A percentile compares a stretch with the other conserved stretches of the same genome.
Conservation (phyloP, 2,888 invertebrate genomes). For the Pterostichus niger region DNA sequence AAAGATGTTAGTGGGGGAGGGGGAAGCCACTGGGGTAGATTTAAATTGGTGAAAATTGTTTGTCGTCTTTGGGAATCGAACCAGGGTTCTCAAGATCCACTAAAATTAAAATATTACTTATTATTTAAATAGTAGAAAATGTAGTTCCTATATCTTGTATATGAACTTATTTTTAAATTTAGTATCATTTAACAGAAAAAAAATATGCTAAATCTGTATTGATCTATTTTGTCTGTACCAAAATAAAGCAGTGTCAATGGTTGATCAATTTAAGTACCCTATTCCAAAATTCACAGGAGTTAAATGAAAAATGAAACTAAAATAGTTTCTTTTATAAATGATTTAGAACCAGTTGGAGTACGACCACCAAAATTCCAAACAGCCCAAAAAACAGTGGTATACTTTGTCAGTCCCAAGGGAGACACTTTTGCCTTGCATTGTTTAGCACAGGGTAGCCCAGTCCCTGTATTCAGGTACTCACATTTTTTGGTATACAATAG, state of each 20-base stretch:
- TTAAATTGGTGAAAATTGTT: background rate
- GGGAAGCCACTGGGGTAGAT: background rate
- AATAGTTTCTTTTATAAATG: conserved; percentile 68
- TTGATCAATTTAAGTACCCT: conserved; percentile 44
- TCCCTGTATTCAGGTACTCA: conserved; percentile 80
- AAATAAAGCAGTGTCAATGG: too few species aligned
- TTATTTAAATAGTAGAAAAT: too few species aligned
- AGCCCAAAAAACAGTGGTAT: conserved; percentile 83
- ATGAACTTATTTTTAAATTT: too few species aligned
- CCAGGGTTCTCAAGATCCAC: too few species aligned
- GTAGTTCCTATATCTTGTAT: too few species aligned
- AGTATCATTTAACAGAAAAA: too few species aligned
- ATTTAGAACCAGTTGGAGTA: conserved; percentile 84
- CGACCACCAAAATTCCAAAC: conserved; percentile 86
- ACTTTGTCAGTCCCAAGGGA: conserved; percentile 78
- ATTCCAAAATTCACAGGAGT: background rate
- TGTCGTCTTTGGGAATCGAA: too few species aligned
- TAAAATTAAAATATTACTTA: too few species aligned
- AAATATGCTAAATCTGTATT: background rate
- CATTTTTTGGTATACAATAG: background rate
- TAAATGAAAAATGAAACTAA: background rate
- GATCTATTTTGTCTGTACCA: background rate
- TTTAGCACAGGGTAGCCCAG: conserved; percentile 81
- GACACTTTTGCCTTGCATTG: conserved; percentile 79
- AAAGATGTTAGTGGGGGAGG: too few species aligned